Percentiles rank a stretch among this genome's conserved stretches.
Conservation (phyloP, 1,140 invertebrate genomes). For the Nomia melanderi region DNA sequence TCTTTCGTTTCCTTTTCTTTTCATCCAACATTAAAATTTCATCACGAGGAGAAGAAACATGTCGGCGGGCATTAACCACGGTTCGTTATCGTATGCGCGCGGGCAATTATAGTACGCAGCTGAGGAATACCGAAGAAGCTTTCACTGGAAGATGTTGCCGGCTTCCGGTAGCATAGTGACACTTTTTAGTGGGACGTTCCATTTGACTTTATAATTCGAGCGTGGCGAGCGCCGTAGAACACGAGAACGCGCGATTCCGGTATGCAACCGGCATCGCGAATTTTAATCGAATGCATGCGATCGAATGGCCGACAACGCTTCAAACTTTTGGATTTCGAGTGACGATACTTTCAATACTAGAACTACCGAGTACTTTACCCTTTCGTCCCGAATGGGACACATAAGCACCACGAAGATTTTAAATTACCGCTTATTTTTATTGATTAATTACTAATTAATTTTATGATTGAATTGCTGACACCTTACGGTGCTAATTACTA, state of each 20-base stretch:
- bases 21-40: background rate
- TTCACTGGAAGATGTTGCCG: conserved; percentile 44
- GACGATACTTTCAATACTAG: background rate
- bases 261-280: conserved; percentile 7
- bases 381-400: no score
- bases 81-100: conserved; percentile 42
- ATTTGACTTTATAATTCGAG: conserved; percentile 46
- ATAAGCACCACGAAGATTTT: no score
- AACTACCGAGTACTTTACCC: no score
- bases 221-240: background rate
- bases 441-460: no score
- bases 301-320: background rate
- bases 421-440: no score
- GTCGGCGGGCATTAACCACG: conserved; percentile 9
- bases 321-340: background rate
- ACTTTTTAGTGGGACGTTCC: conserved; percentile 40
- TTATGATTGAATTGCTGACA: no score
- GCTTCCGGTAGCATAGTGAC: conserved; percentile 51
- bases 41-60: background rate
- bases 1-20: background rate
- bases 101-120: conserved; percentile 40
- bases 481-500: no score
- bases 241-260: conserved; percentile 30
- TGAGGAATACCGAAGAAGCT: conserved; percentile 42
- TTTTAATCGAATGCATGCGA: conserved; percentile 18